Evolutionary conservation across 2,888 invertebrate species (phyloP).

Genomic region (Choreutis nemorana): DNA sequence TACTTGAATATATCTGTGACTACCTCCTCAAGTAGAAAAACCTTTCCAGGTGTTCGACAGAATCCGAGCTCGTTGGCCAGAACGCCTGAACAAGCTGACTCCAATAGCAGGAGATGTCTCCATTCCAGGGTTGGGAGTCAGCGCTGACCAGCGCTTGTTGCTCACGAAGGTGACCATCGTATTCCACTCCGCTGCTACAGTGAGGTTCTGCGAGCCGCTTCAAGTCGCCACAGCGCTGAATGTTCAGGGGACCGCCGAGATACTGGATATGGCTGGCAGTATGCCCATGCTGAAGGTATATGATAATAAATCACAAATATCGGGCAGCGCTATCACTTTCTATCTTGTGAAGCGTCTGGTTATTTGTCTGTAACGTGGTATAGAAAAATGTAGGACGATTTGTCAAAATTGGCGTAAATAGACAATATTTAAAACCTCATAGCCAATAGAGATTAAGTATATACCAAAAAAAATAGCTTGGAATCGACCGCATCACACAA

Average conservation of each 20-base stretch:
- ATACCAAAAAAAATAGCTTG: too few species aligned
- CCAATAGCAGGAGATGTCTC: conserved; percentile 81
- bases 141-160: conserved; percentile 67
- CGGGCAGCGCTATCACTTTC: too few species aligned
- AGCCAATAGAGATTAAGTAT: too few species aligned
- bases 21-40: too few species aligned
- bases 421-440: too few species aligned
- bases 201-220: conserved; percentile 91
- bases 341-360: too few species aligned
- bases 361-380: too few species aligned
- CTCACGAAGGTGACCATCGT: conserved; percentile 81
- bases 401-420: too few species aligned
- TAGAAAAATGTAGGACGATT: too few species aligned
- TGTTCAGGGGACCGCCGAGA: conserved; percentile 84
- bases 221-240: conserved; percentile 89
- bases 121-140: conserved; percentile 74
- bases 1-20: too few species aligned
- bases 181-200: conserved; percentile 96
- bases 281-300: conserved; percentile 82
- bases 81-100: conserved; percentile 71
- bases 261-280: conserved; percentile 82
- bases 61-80: conserved; percentile 69
- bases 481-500: too few species aligned
- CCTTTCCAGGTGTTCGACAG: conserved; percentile 73
- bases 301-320: too few species aligned